Evolutionary conservation across 2,888 invertebrate genomes (phyloP), one percentile per base, ranked within the genome.

Genomic region (Willowsia nigromaculata): DNA sequence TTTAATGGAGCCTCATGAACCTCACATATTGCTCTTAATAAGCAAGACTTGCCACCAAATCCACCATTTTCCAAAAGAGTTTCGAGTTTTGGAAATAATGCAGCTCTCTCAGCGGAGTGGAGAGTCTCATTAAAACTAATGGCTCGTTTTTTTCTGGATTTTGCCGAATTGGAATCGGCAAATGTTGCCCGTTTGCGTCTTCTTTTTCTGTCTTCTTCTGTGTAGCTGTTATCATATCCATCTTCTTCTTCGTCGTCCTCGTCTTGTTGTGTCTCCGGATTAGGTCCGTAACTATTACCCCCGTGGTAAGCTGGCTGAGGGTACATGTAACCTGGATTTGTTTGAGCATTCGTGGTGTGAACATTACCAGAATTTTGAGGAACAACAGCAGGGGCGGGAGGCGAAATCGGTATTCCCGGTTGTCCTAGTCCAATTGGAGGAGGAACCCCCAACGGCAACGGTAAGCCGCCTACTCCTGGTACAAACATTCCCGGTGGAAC

Each of bases 1-100:
- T 86, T 33, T 37, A 90, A 53, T 6, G 91, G 89, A 15, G 71
- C 76, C 53, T 91, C 91, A 82, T 91, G 91, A 18, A 86, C 78
- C 78, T 91, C 91, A 78, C 91, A 91, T 80, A 91, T 82, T 43
- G 91, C 43, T 18, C 91, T 80, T 11, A 91, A 85, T 30, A 91
- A 76, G 74, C 91, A 91, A n/a, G 74, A n/a, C 81, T 91, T 91
- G 7, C 91, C 91, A 25, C 86, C 91, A 6, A 90, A 27, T 62
- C 91, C 91, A 56, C 85, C 74, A 9, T 87, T 62, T 22, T 71
- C 62, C 37, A 91, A 65, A 22, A 91, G 62, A 18, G 86, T 84
- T 47, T 86, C 91, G 37, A 91, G 27, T 89, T 56, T 89, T 6
- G 91, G 91, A 25, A 91, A 33, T 43, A 91, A 59, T 11, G 78